These are phyloP conservation scores for Chelonus formosanus DNA, from an alignment of 2,888 invertebrate genomes.

Conservation along the genomic window DNA sequence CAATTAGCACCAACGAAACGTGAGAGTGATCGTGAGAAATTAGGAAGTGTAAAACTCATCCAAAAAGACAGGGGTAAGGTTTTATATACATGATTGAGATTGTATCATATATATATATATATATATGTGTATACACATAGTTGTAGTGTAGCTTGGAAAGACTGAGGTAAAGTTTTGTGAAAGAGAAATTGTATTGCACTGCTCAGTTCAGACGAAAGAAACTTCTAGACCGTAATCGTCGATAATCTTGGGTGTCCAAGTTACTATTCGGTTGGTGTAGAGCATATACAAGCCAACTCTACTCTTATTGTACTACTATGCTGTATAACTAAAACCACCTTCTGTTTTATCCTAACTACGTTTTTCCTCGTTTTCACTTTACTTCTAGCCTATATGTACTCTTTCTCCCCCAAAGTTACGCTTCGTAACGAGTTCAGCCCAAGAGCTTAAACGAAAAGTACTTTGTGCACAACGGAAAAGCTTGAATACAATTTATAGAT, in stretches of 20 bases:
- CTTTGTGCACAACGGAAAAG: constrained; percentile 35
- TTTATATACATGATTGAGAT: not conserved
- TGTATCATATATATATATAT: too few relatives aligned
- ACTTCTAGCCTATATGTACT: constrained; percentile 5
- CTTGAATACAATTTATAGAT: constrained; percentile 37
- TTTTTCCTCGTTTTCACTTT: constrained; percentile 27
- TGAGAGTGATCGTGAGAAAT: constrained; percentile 31
- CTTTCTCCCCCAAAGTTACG: constrained; percentile 24
- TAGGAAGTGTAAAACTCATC: constrained; percentile 4
- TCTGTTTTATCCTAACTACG: constrained; percentile 15
- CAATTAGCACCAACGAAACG: constrained; percentile 27
- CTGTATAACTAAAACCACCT: not conserved
- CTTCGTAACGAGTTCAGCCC: constrained; percentile 33
- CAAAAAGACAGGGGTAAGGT: not conserved
- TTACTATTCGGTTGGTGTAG: not conserved
- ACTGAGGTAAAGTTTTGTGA: too few relatives aligned
- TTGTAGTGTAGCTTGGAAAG: too few relatives aligned
- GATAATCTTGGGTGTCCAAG: constrained; percentile 18
- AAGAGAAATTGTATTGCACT: too few relatives aligned
- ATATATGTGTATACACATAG: too few relatives aligned
- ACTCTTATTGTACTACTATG: too few relatives aligned
- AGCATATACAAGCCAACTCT: not conserved
- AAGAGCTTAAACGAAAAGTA: constrained; percentile 37
- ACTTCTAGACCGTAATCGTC: constrained; percentile 22
- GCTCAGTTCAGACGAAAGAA: not conserved